These are phyloP conservation scores for Lacerta agilis DNA, from an alignment of 2,797 vertebrate genomes.

Conservation along the genomic window DNA sequence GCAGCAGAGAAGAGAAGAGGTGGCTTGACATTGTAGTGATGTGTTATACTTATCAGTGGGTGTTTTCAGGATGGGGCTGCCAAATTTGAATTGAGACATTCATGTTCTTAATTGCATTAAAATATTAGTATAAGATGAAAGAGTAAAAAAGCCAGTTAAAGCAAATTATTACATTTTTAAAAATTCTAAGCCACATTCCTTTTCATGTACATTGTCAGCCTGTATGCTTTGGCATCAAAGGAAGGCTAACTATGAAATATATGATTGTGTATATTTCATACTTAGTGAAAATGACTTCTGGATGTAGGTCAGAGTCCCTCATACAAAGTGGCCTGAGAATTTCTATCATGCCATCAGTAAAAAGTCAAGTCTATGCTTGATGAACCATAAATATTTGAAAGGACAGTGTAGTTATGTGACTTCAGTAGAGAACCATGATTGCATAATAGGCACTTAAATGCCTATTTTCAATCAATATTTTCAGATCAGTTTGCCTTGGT, in stretches of 20 bases:
- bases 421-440: constrained; percentile 33
- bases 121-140: background rate
- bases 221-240: constrained; percentile 64
- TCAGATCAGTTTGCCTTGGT: constrained; percentile 48
- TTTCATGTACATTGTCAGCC: constrained; percentile 44
- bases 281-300: constrained; percentile 61
- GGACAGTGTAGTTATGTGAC: constrained; percentile 47
- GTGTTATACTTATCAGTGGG: background rate
- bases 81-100: background rate
- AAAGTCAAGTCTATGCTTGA: constrained; percentile 54
- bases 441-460: constrained; percentile 18
- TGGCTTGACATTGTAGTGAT: too few species aligned
- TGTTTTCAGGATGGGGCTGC: background rate
- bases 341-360: constrained; percentile 60
- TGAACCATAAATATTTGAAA: constrained; percentile 64
- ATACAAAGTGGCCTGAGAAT: background rate
- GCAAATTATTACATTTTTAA: background rate
- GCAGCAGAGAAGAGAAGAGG: background rate
- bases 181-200: constrained; percentile 44
- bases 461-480: constrained; percentile 22
- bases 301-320: constrained; percentile 43
- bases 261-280: constrained; percentile 44
- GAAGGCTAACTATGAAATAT: background rate
- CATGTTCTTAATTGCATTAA: background rate
- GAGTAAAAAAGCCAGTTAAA: constrained; percentile 27